A percentile compares a stretch with the other conserved stretches of the same genome.
phyloP scores from a whole-genome alignment of 2,113 vertebrate genomes.

The Perognathus longimembris region DNA sequence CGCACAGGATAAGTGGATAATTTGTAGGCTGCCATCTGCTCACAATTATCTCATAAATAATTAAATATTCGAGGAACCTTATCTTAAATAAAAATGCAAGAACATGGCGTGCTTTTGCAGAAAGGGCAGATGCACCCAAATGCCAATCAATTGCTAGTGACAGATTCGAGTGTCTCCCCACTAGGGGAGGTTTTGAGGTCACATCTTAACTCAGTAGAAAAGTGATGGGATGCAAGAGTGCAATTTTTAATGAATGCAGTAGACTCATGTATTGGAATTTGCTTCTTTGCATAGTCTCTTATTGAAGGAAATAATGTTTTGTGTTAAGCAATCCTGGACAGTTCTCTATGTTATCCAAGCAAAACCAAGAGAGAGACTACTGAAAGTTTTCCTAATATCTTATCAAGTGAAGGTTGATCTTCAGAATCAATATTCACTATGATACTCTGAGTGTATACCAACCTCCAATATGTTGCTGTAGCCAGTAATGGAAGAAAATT shows the following conservation, averaged over 20 bases:
- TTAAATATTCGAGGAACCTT: slow-evolving; percentile 55
- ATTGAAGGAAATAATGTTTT: neutral
- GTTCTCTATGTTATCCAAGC: neutral
- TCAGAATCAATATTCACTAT: slow-evolving; percentile 1
- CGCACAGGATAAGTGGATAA: slow-evolving; percentile 58
- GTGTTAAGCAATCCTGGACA: neutral
- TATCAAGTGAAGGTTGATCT: slow-evolving; percentile 14
- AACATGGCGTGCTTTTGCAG: slow-evolving; percentile 12
- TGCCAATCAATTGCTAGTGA: neutral
- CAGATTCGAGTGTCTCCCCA: neutral
- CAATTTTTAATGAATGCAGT: neutral
- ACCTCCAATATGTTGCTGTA: neutral
- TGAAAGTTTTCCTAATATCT: slow-evolving; percentile 6
- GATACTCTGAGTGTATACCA: neutral
- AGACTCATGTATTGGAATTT: neutral
- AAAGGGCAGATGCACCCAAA: neutral
- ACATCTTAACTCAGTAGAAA: neutral
- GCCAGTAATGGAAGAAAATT: neutral
- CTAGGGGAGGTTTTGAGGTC: slow-evolving; percentile 4
- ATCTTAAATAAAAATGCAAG: slow-evolving; percentile 61
- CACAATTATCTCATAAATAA: slow-evolving; percentile 69
- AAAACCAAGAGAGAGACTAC: slow-evolving; percentile 16
- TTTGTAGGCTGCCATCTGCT: slow-evolving; percentile 55
- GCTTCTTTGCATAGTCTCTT: neutral
- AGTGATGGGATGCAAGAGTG: neutral